These are phyloP conservation scores for Pecten maximus DNA, from an alignment of 2,888 invertebrate genomes.

Conservation along the genomic window DNA sequence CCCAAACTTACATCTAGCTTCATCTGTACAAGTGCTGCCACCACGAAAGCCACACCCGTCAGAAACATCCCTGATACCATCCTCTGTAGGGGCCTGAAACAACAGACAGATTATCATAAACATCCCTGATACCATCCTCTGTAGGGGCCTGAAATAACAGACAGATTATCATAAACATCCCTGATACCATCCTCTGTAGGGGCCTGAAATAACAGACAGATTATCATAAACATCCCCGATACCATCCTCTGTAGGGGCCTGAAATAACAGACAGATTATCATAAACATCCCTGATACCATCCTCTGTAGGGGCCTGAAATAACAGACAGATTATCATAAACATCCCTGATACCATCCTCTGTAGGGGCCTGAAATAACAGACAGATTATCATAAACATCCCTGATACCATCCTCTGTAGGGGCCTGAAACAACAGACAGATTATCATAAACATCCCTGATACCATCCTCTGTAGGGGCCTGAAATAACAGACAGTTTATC, in stretches of 20 bases:
- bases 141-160: background rate
- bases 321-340: background rate
- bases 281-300: background rate
- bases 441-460: no score
- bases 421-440: no score
- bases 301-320: background rate
- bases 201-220: background rate
- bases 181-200: background rate
- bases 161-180: background rate
- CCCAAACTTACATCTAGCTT: constrained; percentile 79
- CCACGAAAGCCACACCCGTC: constrained; percentile 92
- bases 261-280: background rate
- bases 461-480: no score
- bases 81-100: constrained; percentile 89
- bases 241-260: background rate
- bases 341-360: no score
- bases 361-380: no score
- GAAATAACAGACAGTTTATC: no score
- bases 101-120: constrained; percentile 37
- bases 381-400: no score
- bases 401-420: no score
- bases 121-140: background rate
- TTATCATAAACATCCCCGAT: background rate
- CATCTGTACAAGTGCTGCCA: constrained; percentile 93
- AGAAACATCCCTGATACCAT: constrained; percentile 94